Percentiles rank a stretch among this genome's conserved stretches.
These are phyloP conservation scores for Cepaea hortensis DNA, from an alignment of 2,888 invertebrate genomes.

Conservation along the genomic window DNA sequence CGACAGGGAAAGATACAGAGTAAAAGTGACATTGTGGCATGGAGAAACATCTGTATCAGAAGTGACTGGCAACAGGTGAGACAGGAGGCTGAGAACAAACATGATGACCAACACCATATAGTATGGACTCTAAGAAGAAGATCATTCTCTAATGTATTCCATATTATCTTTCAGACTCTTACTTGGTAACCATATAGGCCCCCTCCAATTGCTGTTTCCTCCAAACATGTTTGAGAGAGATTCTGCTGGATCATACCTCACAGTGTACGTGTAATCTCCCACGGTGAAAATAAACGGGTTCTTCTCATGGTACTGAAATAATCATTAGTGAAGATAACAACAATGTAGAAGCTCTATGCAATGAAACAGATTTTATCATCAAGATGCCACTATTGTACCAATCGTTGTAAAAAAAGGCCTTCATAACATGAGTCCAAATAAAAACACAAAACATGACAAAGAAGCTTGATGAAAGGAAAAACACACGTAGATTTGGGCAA, in stretches of 20 bases:
- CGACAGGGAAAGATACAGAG: no score
- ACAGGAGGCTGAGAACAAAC: no score
- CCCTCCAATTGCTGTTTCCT: conserved; percentile 76
- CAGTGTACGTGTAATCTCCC: conserved; percentile 58
- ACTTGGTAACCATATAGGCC: conserved; percentile 74
- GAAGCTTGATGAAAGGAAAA: no score
- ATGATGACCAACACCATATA: no score
- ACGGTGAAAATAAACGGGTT: conserved; percentile 67
- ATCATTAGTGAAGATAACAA: neutral
- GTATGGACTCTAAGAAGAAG: neutral
- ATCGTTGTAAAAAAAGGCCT: neutral
- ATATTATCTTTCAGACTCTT: neutral
- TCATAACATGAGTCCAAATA: no score
- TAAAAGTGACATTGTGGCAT: no score
- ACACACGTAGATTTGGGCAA: no score
- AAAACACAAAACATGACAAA: no score
- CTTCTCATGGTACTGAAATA: conserved; percentile 65
- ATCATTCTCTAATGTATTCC: neutral
- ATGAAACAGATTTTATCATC: neutral
- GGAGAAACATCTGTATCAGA: no score
- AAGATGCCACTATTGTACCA: neutral
- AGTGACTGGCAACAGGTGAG: no score
- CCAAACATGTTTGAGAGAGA: conserved; percentile 71
- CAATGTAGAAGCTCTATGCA: neutral
- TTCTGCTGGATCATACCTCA: conserved; percentile 72